These are phyloP conservation scores for Hirtodrosophila alboralis DNA, from an alignment of 2,888 invertebrate species.

Conservation along the genomic window DNA sequence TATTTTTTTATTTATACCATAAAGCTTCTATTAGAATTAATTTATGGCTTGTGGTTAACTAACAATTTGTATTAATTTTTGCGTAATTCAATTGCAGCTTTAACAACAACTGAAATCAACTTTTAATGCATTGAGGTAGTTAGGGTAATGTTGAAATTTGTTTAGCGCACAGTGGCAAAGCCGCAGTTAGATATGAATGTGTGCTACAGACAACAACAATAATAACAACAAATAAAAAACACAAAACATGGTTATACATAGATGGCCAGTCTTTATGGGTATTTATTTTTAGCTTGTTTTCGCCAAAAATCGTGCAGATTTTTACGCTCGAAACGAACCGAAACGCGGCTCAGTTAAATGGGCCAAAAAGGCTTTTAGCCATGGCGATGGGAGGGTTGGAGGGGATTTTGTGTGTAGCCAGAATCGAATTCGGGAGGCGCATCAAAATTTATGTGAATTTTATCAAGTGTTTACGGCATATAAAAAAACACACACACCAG, in stretches of 20 bases:
- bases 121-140: conserved; percentile 18
- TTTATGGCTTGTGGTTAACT: conserved; percentile 2
- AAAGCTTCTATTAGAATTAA: conserved; percentile 7
- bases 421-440: conserved; percentile 55
- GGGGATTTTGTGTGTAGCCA: conserved; percentile 41
- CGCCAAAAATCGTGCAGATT: conserved; percentile 51
- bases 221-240: no score
- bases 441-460: conserved; percentile 76
- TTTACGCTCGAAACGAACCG: conserved; percentile 58
- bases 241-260: background rate
- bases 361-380: conserved; percentile 68
- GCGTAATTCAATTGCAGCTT: conserved; percentile 13
- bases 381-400: conserved; percentile 37
- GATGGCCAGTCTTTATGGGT: conserved; percentile 34
- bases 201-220: no score
- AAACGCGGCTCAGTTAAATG: conserved; percentile 60
- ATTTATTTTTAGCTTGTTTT: conserved; percentile 54
- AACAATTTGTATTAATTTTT: conserved; percentile 23
- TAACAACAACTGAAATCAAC: conserved; percentile 19
- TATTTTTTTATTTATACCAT: fast-evolving
- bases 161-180: conserved; percentile 34
- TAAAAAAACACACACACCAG: conserved; percentile 41
- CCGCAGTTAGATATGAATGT: conserved; percentile 18
- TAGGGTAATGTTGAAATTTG: conserved; percentile 42
- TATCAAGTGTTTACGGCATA: conserved; percentile 77